Conservation (phyloP, 2,888 invertebrate species). For the Brachynemurus nebulosus region DNA sequence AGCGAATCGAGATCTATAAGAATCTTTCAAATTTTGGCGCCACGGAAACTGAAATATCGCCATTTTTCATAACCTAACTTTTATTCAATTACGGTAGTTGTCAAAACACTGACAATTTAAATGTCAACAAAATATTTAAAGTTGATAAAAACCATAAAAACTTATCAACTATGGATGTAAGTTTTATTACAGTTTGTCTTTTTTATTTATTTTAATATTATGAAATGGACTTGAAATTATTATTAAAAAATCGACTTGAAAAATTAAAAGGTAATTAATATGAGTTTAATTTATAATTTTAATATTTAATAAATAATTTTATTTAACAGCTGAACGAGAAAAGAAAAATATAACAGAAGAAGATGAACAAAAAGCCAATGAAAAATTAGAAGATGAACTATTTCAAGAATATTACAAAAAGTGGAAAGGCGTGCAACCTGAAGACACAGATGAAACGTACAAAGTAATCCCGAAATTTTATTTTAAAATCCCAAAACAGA, state of each 20-base stretch:
- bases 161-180: no score
- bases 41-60: no score
- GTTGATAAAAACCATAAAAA: no score
- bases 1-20: no score
- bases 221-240: conserved; percentile 34
- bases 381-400: conserved; percentile 37
- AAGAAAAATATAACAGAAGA: conserved; percentile 30
- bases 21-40: no score
- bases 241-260: conserved; percentile 36
- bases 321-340: conserved; percentile 43
- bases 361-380: conserved; percentile 28
- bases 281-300: conserved; percentile 19
- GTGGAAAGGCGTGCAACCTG: conserved; percentile 35
- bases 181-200: not conserved
- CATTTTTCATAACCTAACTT: no score
- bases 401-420: conserved; percentile 38
- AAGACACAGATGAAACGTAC: conserved; percentile 34
- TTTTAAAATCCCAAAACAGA: conserved; percentile 60
- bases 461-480: conserved; percentile 61
- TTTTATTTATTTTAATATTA: conserved; percentile 1
- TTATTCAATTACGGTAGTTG: no score
- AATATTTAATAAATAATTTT: conserved; percentile 43
- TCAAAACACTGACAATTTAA: no score
- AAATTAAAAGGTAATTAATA: conserved; percentile 33
- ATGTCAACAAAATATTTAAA: no score